Evolutionary conservation across 2,797 vertebrate species (phyloP), one percentile per base, ranked within the genome.

Genomic region (Fundulus diaphanus): DNA sequence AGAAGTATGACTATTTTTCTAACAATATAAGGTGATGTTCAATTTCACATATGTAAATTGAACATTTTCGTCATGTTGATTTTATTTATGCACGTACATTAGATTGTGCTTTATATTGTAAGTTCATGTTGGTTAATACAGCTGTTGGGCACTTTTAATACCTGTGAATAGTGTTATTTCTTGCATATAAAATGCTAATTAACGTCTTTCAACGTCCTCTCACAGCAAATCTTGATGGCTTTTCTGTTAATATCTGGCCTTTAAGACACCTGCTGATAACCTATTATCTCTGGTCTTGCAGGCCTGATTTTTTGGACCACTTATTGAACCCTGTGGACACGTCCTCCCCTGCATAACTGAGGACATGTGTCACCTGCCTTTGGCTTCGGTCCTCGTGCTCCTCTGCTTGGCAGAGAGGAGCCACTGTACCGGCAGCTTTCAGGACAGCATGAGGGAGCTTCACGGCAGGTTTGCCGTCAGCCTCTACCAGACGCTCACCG

Each of bases 401-500:
- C 73, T 94, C 66, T 94, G 93, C 77, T 89, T 93, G 92, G 76
- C 91, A 81, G 80, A 79, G 49, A 74, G 80, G 3, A 91, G 92
- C 76, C 90, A 67, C 48, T 78, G 95, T 24, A 72, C 91, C 70
- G 71, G 93, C 69, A 85, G 92, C 77, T 91, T 95, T 20, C 86
- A 90, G 7, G 92, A 95, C 85, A 91, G 90, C 86, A 93, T 96
- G 90, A 92, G 80, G 9, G 90, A 94, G 78, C 90, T 96, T 70
- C 96, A 96, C 90, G 85, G 89, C 1, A 85, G 96, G 56, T 96
- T 98, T 78, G 95, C 96, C 0, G 31, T 97, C 82, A 87, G 76
- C 22, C 94, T 98, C 78, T 98, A 96, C 83, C 93, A 54, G 68
- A 93, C 84, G 0, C 72, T 96, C 72, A 90, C 90, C 0, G 73